phyloP scores from a whole-genome alignment of 2,797 vertebrate species.

The Danio tinwini region DNA sequence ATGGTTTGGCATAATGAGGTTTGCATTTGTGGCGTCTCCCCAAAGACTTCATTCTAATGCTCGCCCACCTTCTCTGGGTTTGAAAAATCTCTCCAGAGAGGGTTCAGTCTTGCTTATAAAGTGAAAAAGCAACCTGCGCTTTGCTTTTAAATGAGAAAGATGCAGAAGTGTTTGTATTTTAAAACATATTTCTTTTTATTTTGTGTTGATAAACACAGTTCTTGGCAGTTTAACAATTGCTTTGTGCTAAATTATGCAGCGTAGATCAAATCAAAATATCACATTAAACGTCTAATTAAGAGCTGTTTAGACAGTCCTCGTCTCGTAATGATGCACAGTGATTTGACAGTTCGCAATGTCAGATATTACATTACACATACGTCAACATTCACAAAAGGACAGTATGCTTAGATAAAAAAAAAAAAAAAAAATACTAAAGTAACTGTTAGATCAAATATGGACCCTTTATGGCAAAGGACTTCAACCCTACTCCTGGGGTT shows the following conservation, averaged over 20 bases:
- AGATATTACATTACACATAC: background rate
- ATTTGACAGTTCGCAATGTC: background rate
- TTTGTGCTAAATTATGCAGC: conserved; percentile 42
- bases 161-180: background rate
- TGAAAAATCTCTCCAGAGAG: conserved; percentile 14
- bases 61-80: conserved; percentile 7
- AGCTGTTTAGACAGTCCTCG: background rate
- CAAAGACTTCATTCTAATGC: conserved; percentile 21
- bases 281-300: conserved; percentile 43
- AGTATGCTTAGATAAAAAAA: too few relatives aligned
- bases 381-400: background rate
- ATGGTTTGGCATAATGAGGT: conserved; percentile 51
- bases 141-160: conserved; percentile 6
- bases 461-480: too few relatives aligned
- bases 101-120: conserved; percentile 15
- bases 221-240: conserved; percentile 9
- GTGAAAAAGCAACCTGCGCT: conserved; percentile 22
- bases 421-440: too few relatives aligned
- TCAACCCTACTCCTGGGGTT: too few relatives aligned
- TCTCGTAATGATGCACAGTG: background rate
- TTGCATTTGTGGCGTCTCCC: conserved; percentile 42
- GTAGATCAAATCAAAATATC: conserved; percentile 32
- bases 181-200: background rate
- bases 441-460: too few relatives aligned
- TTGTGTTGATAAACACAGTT: background rate